Conservation (phyloP, 1,140 invertebrate genomes). For the Nasonia vitripennis region DNA sequence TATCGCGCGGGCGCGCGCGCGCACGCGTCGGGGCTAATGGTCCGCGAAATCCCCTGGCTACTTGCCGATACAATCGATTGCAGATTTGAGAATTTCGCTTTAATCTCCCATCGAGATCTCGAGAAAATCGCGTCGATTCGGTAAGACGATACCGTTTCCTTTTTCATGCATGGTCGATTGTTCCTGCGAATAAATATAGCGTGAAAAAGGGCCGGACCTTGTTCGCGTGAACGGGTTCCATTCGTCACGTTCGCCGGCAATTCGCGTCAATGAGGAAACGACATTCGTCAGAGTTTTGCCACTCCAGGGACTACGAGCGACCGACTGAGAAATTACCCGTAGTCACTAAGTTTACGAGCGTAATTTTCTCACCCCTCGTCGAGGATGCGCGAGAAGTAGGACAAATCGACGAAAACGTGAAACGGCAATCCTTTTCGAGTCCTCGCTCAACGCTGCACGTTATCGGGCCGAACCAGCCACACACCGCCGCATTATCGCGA, state of each 20-base stretch:
- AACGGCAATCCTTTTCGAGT: neutral
- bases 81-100: neutral
- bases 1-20: neutral
- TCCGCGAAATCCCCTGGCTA: slow-evolving; percentile 15
- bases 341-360: neutral
- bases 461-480: too few species aligned
- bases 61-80: neutral
- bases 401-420: neutral
- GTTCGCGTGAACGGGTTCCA: neutral
- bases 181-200: too few species aligned
- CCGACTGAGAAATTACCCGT: neutral
- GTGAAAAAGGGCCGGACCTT: neutral
- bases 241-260: neutral
- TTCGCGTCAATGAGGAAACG: too few species aligned
- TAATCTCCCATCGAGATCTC: too few species aligned
- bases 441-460: too few species aligned
- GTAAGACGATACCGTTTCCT: too few species aligned
- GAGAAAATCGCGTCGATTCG: too few species aligned
- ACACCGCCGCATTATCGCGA: too few species aligned
- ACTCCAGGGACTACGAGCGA: neutral
- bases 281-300: neutral
- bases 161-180: too few species aligned
- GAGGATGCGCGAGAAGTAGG: too few species aligned
- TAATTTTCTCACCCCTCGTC: neutral
- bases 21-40: slow-evolving; percentile 2